Conservation (phyloP, 1,140 invertebrate species). For the Papilio polytes region DNA sequence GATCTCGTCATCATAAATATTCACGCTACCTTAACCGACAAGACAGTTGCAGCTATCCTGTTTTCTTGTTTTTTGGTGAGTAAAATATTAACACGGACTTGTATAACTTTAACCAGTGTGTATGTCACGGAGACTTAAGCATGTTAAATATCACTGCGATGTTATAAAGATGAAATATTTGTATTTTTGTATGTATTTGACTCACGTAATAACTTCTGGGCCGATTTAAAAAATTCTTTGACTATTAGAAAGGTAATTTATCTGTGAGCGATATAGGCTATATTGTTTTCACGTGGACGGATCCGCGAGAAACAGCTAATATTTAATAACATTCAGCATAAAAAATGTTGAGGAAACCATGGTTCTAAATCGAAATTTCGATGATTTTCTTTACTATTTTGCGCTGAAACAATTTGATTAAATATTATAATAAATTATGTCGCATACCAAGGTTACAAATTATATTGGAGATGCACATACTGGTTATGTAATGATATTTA, state of each 20-base stretch:
- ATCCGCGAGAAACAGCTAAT: too few relatives aligned
- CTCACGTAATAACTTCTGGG: too few relatives aligned
- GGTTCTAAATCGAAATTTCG: background rate
- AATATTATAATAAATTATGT: background rate
- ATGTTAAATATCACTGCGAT: background rate
- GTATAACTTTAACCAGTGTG: too few relatives aligned
- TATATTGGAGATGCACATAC: background rate
- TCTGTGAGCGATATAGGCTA: too few relatives aligned
- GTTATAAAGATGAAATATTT: too few relatives aligned
- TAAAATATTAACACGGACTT: background rate
- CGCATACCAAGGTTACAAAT: background rate
- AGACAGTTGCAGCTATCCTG: constrained; percentile 92
- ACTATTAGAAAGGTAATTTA: too few relatives aligned
- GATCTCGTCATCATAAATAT: constrained; percentile 92
- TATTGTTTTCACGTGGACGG: too few relatives aligned
- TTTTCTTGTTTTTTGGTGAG: constrained; percentile 94
- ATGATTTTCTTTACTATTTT: constrained; percentile 17
- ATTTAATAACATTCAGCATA: background rate
- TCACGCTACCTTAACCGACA: constrained; percentile 91
- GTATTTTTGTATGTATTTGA: too few relatives aligned
- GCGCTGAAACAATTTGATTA: background rate
- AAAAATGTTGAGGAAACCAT: too few relatives aligned
- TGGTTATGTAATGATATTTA: background rate
- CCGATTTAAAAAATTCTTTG: too few relatives aligned
- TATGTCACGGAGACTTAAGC: too few relatives aligned